A percentile compares a stretch with the other conserved stretches of the same genome.
Conservation (phyloP, 2,797 vertebrate species). For the Varecia variegata region DNA sequence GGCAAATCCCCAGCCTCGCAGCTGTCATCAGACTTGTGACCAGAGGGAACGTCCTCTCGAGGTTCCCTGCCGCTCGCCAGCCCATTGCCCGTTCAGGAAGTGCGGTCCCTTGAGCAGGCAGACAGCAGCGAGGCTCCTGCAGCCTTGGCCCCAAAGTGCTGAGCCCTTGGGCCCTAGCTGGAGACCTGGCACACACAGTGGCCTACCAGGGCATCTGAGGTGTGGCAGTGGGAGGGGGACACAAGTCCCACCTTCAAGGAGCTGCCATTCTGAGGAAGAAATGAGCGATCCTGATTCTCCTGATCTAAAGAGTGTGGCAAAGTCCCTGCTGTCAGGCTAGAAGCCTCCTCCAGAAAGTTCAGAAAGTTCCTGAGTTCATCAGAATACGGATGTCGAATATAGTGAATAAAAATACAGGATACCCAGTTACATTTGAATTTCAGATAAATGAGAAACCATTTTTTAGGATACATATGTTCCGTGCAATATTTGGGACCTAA, state of each 20-base stretch:
- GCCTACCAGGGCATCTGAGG: background rate
- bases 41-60: background rate
- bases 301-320: background rate
- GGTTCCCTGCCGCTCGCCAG: background rate
- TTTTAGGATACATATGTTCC: background rate
- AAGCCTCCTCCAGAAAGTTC: background rate
- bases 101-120: background rate
- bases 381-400: background rate
- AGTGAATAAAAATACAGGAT: background rate
- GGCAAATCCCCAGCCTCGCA: accelerated
- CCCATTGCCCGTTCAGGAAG: background rate
- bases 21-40: background rate
- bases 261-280: background rate
- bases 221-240: background rate
- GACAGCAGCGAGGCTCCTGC: background rate
- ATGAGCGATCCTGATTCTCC: background rate
- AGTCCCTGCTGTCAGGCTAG: background rate
- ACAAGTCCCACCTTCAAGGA: background rate
- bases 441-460: background rate
- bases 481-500: background rate
- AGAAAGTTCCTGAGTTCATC: background rate
- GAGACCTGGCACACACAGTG: background rate
- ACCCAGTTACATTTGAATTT: background rate
- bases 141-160: background rate
- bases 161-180: accelerated